Conservation (phyloP, 2,797 vertebrate genomes). For the Furcifer pardalis region DNA sequence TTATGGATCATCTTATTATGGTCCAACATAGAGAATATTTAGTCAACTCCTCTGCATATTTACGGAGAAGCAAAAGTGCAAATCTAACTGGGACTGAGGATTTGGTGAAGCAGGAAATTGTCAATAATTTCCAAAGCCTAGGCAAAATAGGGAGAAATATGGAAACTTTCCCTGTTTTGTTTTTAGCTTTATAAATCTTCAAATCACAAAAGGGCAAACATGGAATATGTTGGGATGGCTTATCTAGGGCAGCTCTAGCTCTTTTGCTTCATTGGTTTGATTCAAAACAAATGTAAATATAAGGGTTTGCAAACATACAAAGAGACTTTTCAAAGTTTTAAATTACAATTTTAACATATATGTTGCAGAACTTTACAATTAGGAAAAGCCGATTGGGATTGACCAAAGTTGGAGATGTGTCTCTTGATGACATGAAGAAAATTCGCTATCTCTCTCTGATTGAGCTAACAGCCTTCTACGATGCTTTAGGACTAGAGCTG, state of each 20-base stretch:
- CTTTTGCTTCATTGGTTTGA: too few relatives aligned
- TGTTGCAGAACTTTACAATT: constrained; percentile 77
- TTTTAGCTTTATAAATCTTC: background rate
- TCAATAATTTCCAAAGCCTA: background rate
- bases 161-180: background rate
- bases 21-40: background rate
- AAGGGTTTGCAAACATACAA: background rate
- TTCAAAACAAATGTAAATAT: too few relatives aligned
- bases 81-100: background rate
- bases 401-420: constrained; percentile 88
- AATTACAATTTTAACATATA: constrained; percentile 40
- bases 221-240: too few relatives aligned
- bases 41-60: background rate
- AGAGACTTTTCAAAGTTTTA: background rate
- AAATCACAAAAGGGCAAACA: too few relatives aligned
- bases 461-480: constrained; percentile 91
- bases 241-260: too few relatives aligned
- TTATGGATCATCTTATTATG: background rate
- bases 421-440: constrained; percentile 87
- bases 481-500: constrained; percentile 86
- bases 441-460: constrained; percentile 90
- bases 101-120: background rate
- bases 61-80: background rate
- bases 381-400: constrained; percentile 83
- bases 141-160: background rate